Conservation (phyloP, 2,888 invertebrate genomes). For the Apoda limacodes region DNA sequence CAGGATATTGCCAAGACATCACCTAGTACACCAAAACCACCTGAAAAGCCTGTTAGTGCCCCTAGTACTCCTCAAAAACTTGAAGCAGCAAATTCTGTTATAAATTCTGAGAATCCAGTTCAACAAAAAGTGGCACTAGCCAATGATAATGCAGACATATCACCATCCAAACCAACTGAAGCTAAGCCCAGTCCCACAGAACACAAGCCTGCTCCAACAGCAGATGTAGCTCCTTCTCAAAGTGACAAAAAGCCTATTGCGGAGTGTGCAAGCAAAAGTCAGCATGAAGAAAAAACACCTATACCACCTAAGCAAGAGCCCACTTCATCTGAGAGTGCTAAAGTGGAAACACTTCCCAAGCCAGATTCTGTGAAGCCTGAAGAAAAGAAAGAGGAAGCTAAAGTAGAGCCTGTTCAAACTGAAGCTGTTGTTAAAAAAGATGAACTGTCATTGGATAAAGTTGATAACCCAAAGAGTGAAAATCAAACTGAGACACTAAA, state of each 20-base stretch:
- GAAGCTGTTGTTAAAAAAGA: conserved; percentile 26
- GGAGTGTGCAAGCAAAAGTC: conserved; percentile 50
- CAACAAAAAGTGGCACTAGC: conserved; percentile 51
- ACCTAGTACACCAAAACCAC: conserved; percentile 57
- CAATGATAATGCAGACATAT: conserved; percentile 49
- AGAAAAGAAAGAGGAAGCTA: conserved; percentile 39
- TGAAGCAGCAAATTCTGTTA: conserved; percentile 30
- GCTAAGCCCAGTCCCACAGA: conserved; percentile 46
- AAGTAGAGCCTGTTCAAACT: conserved; percentile 29
- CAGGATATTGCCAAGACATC: conserved; percentile 57
- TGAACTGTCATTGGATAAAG: conserved; percentile 30
- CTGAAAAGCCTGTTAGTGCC: conserved; percentile 41
- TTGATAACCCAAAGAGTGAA: conserved; percentile 38
- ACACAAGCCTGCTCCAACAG: conserved; percentile 43
- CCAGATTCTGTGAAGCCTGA: conserved; percentile 20
- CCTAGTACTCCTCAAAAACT: conserved; percentile 46
- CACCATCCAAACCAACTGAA: conserved; percentile 49
- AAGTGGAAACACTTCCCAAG: conserved; percentile 32
- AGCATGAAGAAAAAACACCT: conserved; percentile 36
- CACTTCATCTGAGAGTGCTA: conserved; percentile 31
- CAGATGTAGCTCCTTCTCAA: conserved; percentile 51
- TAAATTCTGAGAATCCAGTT: conserved; percentile 33
- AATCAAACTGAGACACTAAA: no score
- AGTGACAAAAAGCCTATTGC: conserved; percentile 51
- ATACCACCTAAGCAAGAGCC: conserved; percentile 33